Evolutionary conservation across 2,888 invertebrate genomes (phyloP), one percentile per base, ranked within the genome.

Genomic region (Arctia plantaginis): DNA sequence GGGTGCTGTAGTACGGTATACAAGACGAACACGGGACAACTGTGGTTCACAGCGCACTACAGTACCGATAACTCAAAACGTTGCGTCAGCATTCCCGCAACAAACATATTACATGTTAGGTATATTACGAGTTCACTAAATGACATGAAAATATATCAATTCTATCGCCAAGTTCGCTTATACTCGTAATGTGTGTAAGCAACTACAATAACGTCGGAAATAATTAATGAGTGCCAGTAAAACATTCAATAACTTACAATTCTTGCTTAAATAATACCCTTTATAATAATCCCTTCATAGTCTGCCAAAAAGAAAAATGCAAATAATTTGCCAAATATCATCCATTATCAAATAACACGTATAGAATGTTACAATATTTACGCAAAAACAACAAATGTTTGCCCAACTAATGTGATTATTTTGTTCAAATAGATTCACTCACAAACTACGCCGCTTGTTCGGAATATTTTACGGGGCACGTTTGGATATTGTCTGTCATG

Each of bases 361-460:
- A 65, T 76, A 41, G 72, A 78, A 74, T 75, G 72, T 66, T 78
- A 77, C 84, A 77, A 78, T 85, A 78, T 88, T 88, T 87, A 85
- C 76, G 62, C 79, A 80, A 82, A 83, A 80, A 77, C 73, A 75
- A 71, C 81, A 80, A 80, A 82, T 87, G 81, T 88, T 88, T 88
- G 85, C 69, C 72, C 80, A 84, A 84, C 85, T 88, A 89, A 88
- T 88, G 85, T 84, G 85, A 88, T 87, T 87, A 87, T 85, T 87
- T 86, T 81, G 86, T 77, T 73, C 85, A 87, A 87, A 86, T 78
- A 84, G 72, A 83, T 84, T 85, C 76, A 68, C 78, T 77, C 72
- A 65, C 62, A 70, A 77, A 74, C 75, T 73, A 76, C 72, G 66
- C 70, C 62, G 23, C 44, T 68, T 66, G 77, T 71, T 66, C 44